These are phyloP conservation scores for Paralinhomoeus sp. DNA, from an alignment of 2,888 invertebrate genomes.

Conservation along the genomic window DNA sequence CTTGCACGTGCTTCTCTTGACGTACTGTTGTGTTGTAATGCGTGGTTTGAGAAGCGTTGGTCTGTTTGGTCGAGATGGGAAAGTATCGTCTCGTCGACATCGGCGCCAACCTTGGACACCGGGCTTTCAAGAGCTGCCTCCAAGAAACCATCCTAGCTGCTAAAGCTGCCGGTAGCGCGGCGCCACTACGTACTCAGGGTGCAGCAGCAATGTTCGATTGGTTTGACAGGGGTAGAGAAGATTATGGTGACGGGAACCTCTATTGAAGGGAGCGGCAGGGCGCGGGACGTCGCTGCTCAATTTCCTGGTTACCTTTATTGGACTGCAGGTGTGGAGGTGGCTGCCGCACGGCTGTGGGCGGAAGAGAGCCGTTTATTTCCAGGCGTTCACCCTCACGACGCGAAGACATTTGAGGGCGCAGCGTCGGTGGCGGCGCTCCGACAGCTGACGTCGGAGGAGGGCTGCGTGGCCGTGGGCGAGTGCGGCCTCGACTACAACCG, in stretches of 20 bases:
- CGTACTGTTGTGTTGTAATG: no score
- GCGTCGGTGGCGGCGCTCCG: conserved; percentile 40
- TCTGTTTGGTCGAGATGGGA: no score
- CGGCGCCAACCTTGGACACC: conserved; percentile 73
- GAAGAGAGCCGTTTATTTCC: not conserved
- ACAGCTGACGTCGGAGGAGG: conserved; percentile 50
- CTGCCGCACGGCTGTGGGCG: not conserved
- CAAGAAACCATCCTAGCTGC: no score
- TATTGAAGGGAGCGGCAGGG: conserved; percentile 67
- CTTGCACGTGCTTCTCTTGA: no score
- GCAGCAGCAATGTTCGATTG: no score
- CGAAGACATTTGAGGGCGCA: conserved; percentile 53
- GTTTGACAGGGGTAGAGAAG: conserved; percentile 60
- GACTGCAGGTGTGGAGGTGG: conserved; percentile 46
- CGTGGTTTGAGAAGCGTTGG: no score
- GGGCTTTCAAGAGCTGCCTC: no score
- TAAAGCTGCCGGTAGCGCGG: no score
- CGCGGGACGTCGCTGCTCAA: conserved; percentile 58
- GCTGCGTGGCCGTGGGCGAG: conserved; percentile 78
- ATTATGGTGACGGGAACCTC: conserved; percentile 79
- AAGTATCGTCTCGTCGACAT: conserved; percentile 62
- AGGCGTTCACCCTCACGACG: conserved; percentile 80
- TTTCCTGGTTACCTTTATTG: conserved; percentile 72
- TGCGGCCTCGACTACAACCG: conserved; percentile 81
- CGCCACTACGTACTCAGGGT: no score